Conservation (phyloP, 2,888 invertebrate species). For the Entomobrya proxima region DNA sequence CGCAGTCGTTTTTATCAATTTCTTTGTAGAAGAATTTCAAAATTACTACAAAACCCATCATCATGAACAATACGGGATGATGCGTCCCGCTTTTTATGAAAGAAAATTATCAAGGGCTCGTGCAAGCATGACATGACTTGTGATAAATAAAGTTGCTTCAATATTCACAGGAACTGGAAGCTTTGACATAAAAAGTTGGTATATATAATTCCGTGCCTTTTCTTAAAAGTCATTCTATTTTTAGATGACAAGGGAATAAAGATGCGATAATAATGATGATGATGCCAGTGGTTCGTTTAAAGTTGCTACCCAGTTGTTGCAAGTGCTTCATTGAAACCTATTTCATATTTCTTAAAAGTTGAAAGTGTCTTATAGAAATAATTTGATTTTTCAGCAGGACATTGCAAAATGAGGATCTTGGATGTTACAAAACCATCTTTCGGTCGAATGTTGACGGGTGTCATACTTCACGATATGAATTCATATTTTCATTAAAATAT, state of each 20-base stretch:
- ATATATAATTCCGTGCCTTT: no score
- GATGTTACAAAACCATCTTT: background rate
- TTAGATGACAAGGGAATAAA: no score
- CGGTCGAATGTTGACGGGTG: constrained; percentile 15
- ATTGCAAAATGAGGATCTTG: background rate
- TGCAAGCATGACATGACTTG: constrained; percentile 4
- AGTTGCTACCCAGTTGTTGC: no score
- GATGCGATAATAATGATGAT: no score
- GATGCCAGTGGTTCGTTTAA: no score
- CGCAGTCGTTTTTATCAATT: no score
- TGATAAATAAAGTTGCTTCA: background rate
- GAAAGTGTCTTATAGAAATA: no score
- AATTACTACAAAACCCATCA: background rate
- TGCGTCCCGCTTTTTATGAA: background rate
- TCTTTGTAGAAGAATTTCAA: no score
- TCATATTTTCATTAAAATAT: background rate
- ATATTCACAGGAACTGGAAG: background rate
- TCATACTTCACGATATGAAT: constrained; percentile 25
- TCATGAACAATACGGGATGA: background rate
- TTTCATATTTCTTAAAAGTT: no score
- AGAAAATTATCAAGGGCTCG: background rate
- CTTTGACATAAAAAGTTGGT: background rate
- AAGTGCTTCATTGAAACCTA: no score
- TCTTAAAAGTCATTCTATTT: no score
- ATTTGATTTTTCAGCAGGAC: background rate